A percentile compares a stretch with the other conserved stretches of the same genome.
phyloP scores from a whole-genome alignment of 2,888 invertebrate species.

The Dryocosmus kuriphilus region DNA sequence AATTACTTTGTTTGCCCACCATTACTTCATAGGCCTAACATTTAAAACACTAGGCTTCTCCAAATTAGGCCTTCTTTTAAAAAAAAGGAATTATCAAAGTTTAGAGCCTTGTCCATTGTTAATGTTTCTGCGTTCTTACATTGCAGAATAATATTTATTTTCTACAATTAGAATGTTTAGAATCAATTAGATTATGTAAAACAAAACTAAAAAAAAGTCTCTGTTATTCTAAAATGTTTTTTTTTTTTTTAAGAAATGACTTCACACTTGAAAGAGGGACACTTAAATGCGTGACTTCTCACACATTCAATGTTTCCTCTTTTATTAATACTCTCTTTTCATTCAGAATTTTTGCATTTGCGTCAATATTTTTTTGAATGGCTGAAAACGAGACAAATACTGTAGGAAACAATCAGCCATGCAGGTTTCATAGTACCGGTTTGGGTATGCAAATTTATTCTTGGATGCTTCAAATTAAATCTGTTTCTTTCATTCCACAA shows the following conservation, averaged over 20 bases:
- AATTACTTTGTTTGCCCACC: slow-evolving; percentile 50
- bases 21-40: slow-evolving; percentile 3
- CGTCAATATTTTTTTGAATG: slow-evolving; percentile 4
- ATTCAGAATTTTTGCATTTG: background rate
- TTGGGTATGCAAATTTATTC: background rate
- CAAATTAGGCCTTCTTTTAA: background rate
- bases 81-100: background rate
- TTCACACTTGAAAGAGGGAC: background rate
- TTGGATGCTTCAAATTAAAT: background rate
- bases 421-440: background rate
- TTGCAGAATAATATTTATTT: too few species aligned
- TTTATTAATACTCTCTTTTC: slow-evolving; percentile 2
- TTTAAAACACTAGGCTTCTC: background rate
- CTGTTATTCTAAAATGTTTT: background rate
- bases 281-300: background rate
- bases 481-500: background rate
- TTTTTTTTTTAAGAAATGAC: background rate
- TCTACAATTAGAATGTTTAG: too few species aligned
- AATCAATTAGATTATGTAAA: too few species aligned
- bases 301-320: background rate
- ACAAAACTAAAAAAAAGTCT: too few species aligned
- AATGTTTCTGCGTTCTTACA: background rate
- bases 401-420: background rate
- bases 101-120: background rate
- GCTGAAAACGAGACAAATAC: background rate